phyloP scores from a whole-genome alignment of 2,797 vertebrate genomes.

The Sebastiscus albofasciatus region DNA sequence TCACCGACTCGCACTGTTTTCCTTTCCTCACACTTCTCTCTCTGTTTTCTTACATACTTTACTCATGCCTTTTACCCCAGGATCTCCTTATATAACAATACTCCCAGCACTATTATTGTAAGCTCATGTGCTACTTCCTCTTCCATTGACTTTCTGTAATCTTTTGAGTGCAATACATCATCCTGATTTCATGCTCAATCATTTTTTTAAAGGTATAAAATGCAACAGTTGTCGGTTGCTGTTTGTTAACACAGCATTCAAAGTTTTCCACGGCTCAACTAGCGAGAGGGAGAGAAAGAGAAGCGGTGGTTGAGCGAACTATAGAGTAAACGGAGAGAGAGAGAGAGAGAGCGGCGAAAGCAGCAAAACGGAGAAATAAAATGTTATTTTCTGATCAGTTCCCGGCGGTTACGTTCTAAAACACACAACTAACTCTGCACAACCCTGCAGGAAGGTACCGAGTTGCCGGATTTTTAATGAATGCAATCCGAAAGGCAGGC shows the following conservation, averaged over 20 bases:
- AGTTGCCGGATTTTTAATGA: too few species aligned
- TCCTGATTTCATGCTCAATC: conserved; percentile 5
- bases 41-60: conserved; percentile 8
- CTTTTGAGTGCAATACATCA: conserved; percentile 35
- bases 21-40: conserved; percentile 2
- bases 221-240: too few species aligned
- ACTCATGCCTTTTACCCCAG: not conserved
- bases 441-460: too few species aligned
- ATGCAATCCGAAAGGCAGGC: too few species aligned
- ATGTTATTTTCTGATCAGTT: too few species aligned
- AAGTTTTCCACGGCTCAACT: not conserved
- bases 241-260: not conserved
- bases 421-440: too few species aligned
- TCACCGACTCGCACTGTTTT: not conserved
- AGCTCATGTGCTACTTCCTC: conserved; percentile 15
- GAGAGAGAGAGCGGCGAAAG: too few species aligned
- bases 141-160: conserved; percentile 27
- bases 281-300: not conserved
- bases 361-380: too few species aligned
- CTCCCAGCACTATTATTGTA: conserved; percentile 25
- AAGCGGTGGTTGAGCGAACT: too few species aligned
- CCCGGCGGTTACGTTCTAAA: not conserved
- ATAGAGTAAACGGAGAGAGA: too few species aligned
- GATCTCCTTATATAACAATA: conserved; percentile 32
- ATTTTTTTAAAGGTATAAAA: not conserved